phyloP scores from a whole-genome alignment of 2,113 vertebrate species.

The Taurulus bubalis region DNA sequence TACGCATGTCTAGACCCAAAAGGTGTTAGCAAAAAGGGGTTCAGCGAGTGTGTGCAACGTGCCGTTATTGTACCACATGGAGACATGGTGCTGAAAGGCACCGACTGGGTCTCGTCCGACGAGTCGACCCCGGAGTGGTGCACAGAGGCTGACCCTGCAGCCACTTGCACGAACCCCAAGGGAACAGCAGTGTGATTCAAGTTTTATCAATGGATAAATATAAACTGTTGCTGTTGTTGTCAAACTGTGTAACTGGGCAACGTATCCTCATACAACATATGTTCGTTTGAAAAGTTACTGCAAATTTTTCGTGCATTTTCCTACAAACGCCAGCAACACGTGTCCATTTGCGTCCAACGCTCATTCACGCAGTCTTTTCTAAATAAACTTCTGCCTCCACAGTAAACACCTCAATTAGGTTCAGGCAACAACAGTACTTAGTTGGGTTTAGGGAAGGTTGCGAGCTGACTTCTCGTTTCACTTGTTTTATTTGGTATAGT shows the following conservation, averaged over 20 bases:
- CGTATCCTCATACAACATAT: background rate
- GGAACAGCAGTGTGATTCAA: background rate
- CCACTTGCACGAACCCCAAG: background rate
- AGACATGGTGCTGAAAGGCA: slow-evolving; percentile 64
- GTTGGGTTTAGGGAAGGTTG: background rate
- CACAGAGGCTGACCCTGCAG: slow-evolving; percentile 34
- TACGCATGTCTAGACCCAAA: slow-evolving; percentile 58
- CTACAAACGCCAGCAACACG: background rate
- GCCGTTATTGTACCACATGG: slow-evolving; percentile 61
- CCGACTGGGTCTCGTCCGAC: slow-evolving; percentile 41
- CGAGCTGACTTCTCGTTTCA: background rate
- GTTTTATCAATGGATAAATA: background rate
- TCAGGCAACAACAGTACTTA: background rate
- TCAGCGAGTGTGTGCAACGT: slow-evolving; percentile 50
- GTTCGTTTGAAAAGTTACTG: background rate
- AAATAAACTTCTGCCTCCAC: background rate
- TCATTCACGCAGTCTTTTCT: background rate
- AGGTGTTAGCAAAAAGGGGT: slow-evolving; percentile 56
- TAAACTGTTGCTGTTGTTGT: background rate
- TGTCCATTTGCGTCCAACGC: background rate
- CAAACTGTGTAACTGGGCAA: too few species aligned
- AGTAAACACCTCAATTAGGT: background rate
- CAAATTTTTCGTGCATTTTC: background rate
- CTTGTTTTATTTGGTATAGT: background rate
- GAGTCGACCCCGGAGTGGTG: slow-evolving; percentile 14